Evolutionary conservation across 1,140 invertebrate species (phyloP), one percentile per base, ranked within the genome.

Genomic region (Pogonomyrmex californicus): DNA sequence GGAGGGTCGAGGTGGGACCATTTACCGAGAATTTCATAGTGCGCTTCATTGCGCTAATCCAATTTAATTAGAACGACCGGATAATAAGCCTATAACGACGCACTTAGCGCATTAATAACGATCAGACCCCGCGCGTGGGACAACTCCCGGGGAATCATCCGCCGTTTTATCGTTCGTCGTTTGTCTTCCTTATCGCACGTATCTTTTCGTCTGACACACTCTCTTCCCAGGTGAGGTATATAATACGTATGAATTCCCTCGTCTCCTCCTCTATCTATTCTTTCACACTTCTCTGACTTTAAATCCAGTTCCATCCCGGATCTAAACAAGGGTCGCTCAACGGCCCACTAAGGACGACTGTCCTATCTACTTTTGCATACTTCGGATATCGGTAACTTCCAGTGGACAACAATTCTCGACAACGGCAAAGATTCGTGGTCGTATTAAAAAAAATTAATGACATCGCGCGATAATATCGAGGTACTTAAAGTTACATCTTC

Each of bases 51-150:
- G 89, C 76, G 2, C 89, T 90, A 86, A 90, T 90, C 82, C 82
- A 90, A 90, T 90, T 90, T 90, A 88, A 90, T 90, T 90, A 90
- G 86, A 90, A 88, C 71, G 70, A 77, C 68, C 62, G 86, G 88
- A 90, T 90, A 90, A 90, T 90, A 90, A 90, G 89, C 86, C 89
- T 77, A 82, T 86, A 90, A 90, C 88, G 89, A 90, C 81, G 85
- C 86, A 88, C 86, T 88, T 88, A 60, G 82, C 76, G 88, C 88
- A 81, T 90, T 90, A 90, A 90, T 90, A 90, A 90, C 77, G 88
- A 90, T 90, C 89, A 87, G 76, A 14, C 14, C 9, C 58, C 49
- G 56, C 38, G 75, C 70, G 49, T 63, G 79, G 66, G 12, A 38
- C 41, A 66, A 73, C 68, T 49, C 71, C 63, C 41, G 51, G 49